A percentile compares a stretch with the other conserved stretches of the same genome.
Evolutionary conservation across 2,113 vertebrate genomes (phyloP).

Genomic region (Brachyistius frenatus): DNA sequence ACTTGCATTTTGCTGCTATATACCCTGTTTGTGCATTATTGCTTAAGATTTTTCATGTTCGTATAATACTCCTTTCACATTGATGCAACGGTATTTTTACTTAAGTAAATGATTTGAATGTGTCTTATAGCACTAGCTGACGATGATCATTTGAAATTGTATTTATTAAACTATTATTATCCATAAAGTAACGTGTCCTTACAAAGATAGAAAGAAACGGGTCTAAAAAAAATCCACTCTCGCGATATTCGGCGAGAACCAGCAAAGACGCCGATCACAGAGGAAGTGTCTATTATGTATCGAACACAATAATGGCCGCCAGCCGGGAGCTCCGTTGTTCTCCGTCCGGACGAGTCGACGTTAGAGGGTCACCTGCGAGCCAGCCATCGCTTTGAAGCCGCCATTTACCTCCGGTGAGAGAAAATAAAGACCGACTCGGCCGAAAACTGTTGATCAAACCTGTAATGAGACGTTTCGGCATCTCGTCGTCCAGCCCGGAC

Average conservation of each 20-base stretch:
- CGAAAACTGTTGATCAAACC: neutral
- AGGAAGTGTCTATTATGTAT: slow-evolving; percentile 23
- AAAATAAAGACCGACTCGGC: fast-evolving
- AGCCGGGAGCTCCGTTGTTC: fast-evolving
- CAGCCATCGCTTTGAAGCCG: slow-evolving; percentile 35
- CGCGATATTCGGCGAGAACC: slow-evolving; percentile 61
- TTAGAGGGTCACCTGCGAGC: neutral
- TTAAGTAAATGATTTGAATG: too few relatives aligned
- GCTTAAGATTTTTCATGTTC: too few relatives aligned
- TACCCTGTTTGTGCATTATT: too few relatives aligned
- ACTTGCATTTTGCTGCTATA: too few relatives aligned
- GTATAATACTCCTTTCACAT: too few relatives aligned
- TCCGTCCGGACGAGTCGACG: neutral
- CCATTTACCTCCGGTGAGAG: slow-evolving; percentile 48
- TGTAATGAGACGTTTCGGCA: neutral
- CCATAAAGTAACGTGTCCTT: too few relatives aligned
- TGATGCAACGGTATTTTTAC: too few relatives aligned
- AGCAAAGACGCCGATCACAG: neutral
- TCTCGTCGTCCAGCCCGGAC: neutral
- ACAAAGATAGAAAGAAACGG: too few relatives aligned
- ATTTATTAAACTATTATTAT: too few relatives aligned
- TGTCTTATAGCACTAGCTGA: too few relatives aligned
- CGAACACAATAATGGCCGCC: slow-evolving; percentile 63
- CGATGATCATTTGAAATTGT: too few relatives aligned
- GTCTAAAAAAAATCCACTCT: slow-evolving; percentile 21